Conservation (phyloP, 2,797 vertebrate species). For the Crenuchus spilurus region DNA sequence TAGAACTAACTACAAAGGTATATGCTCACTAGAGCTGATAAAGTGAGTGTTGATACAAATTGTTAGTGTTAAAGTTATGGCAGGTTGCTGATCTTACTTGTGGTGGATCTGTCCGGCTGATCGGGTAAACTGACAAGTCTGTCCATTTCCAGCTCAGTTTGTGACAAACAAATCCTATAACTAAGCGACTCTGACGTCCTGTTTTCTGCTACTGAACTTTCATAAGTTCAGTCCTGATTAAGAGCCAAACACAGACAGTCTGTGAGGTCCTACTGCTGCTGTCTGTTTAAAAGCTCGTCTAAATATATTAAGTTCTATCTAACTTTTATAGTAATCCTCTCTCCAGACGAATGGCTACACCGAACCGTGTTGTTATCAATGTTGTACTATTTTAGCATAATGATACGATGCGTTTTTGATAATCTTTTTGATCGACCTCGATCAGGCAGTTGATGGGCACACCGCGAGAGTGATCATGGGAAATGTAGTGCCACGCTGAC, state of each 20-base stretch:
- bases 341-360: not conserved
- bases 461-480: not conserved
- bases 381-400: not conserved
- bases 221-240: not conserved
- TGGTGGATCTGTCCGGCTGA: conserved; percentile 63
- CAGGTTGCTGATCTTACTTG: conserved; percentile 66
- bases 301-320: not conserved
- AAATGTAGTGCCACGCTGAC: no score
- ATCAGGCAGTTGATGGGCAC: not conserved
- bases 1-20: no score
- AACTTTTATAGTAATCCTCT: not conserved
- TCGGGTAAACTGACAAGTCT: conserved; percentile 66
- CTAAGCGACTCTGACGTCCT: no score
- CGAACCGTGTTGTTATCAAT: not conserved
- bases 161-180: no score
- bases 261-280: not conserved
- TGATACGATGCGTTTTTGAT: no score
- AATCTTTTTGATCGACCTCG: no score
- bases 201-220: not conserved
- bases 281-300: not conserved
- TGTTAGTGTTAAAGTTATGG: no score
- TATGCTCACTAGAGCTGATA: no score
- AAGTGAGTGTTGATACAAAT: no score
- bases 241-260: not conserved
- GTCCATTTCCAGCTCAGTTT: conserved; percentile 75